These are phyloP conservation scores for Spisula subtruncata DNA, from an alignment of 2,888 invertebrate genomes.

Conservation along the genomic window DNA sequence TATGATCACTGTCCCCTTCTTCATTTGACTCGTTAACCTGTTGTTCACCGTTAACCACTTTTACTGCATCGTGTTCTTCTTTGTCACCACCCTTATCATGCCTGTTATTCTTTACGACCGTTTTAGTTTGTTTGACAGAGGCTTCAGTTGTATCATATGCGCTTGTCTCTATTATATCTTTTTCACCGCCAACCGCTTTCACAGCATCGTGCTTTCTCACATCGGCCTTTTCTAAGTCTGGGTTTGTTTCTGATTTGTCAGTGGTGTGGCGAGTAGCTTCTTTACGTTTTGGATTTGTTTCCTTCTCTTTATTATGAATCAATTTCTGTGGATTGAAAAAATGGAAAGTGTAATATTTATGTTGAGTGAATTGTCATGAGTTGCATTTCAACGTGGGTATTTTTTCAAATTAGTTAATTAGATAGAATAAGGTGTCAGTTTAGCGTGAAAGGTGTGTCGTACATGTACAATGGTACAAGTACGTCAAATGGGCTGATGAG, in stretches of 20 bases:
- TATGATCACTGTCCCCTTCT: too few species aligned
- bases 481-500: too few species aligned
- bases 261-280: not conserved
- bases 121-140: too few species aligned
- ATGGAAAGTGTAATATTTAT: too few species aligned
- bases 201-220: not conserved
- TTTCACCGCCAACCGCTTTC: not conserved
- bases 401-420: too few species aligned
- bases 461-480: too few species aligned
- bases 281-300: not conserved
- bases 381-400: too few species aligned
- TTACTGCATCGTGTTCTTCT: not conserved
- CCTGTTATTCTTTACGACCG: not conserved
- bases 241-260: not conserved
- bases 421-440: too few species aligned
- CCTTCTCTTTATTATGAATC: not conserved
- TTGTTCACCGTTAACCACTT: not conserved
- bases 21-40: slow-evolving; percentile 38
- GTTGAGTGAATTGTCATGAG: too few species aligned
- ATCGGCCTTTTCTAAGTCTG: not conserved
- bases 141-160: too few species aligned
- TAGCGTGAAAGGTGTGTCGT: too few species aligned
- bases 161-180: too few species aligned
- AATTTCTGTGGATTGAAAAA: not conserved
- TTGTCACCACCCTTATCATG: slow-evolving; percentile 37